Conservation (phyloP, 2,797 vertebrate species). For the Dromococcyx pavoninus region DNA sequence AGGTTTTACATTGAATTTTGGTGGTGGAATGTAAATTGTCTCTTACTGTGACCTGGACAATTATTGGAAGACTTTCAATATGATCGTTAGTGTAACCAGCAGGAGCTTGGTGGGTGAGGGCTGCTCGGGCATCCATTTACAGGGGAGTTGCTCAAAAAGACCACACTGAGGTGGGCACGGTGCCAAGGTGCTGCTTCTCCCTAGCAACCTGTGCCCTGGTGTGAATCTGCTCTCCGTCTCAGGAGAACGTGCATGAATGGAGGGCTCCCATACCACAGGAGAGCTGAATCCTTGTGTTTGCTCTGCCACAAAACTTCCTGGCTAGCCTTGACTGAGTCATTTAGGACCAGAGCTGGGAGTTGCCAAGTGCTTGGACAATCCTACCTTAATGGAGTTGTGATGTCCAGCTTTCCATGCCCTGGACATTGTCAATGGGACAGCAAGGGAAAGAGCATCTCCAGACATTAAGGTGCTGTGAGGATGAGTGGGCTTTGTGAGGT, state of each 20-base stretch:
- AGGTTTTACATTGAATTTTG: not conserved
- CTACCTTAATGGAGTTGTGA: not conserved
- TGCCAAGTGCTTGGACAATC: rapidly evolving
- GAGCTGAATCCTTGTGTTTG: rapidly evolving
- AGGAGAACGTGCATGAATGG: not conserved
- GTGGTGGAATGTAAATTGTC: not conserved
- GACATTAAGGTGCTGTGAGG: rapidly evolving
- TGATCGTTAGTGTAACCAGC: not conserved
- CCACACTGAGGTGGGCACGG: not conserved
- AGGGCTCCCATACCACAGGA: not conserved
- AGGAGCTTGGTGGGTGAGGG: not conserved
- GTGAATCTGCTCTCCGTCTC: rapidly evolving
- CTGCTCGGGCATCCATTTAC: not conserved
- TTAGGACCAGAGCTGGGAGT: not conserved
- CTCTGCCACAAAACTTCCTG: not conserved
- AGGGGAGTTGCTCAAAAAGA: not conserved
- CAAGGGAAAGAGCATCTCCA: not conserved
- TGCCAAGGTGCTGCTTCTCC: not conserved
- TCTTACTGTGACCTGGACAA: not conserved
- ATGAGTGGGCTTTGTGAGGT: not conserved
- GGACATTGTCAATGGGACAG: not conserved
- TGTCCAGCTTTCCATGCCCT: not conserved
- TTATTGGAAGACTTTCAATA: not conserved
- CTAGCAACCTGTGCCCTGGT: not conserved
- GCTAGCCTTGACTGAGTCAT: rapidly evolving